Conservation (phyloP, 1,140 invertebrate species). For the Drosophila saltans region DNA sequence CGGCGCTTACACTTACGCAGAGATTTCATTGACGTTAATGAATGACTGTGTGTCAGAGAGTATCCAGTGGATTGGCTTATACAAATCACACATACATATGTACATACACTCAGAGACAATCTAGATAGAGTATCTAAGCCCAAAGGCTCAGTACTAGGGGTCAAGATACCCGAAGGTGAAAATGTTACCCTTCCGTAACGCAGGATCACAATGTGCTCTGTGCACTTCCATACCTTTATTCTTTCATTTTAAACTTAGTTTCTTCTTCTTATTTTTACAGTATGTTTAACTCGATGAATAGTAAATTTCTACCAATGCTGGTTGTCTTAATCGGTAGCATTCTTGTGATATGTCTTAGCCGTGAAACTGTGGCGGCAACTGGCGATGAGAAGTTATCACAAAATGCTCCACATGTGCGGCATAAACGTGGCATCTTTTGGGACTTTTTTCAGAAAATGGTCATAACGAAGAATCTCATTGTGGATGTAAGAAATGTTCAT, state of each 20-base stretch:
- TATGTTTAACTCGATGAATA: slow-evolving; percentile 16
- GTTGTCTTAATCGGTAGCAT: slow-evolving; percentile 24
- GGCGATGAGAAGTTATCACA: background rate
- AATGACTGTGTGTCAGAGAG: too few relatives aligned
- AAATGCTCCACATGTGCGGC: slow-evolving; percentile 43
- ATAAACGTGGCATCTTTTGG: slow-evolving; percentile 74
- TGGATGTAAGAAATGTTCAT: slow-evolving; percentile 62
- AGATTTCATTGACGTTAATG: too few relatives aligned
- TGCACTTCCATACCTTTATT: too few relatives aligned
- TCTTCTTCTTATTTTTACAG: background rate
- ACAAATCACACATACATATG: too few relatives aligned
- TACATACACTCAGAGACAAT: too few relatives aligned
- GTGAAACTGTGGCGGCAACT: slow-evolving; percentile 5
- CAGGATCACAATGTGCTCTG: background rate
- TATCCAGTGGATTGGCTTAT: too few relatives aligned
- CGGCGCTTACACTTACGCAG: too few relatives aligned
- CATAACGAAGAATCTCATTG: slow-evolving; percentile 73
- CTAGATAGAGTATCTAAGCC: too few relatives aligned
- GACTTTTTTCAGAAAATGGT: slow-evolving; percentile 79
- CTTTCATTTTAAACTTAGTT: background rate
- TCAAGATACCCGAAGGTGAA: too few relatives aligned
- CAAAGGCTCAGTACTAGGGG: too few relatives aligned
- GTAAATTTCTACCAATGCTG: slow-evolving; percentile 11
- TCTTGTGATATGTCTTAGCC: slow-evolving; percentile 29
- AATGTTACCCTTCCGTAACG: too few relatives aligned